Evolutionary conservation across 1,140 invertebrate species (phyloP).

Genomic region (Panulirus ornatus): DNA sequence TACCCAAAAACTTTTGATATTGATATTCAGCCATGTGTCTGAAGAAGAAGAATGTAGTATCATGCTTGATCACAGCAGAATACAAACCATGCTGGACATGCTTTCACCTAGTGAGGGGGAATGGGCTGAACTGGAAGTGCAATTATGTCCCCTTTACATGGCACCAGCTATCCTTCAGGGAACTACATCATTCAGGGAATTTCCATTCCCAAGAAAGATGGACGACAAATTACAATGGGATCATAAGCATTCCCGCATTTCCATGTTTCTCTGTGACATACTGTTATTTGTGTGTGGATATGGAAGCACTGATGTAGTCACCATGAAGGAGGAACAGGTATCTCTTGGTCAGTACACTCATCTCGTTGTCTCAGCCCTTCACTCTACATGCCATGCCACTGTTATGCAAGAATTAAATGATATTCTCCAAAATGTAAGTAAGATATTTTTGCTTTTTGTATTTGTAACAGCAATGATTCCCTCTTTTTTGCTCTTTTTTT

Average conservation of each 20-base stretch:
- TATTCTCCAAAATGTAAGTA: constrained; percentile 5
- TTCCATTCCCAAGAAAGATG: constrained; percentile 49
- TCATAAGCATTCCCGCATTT: constrained; percentile 23
- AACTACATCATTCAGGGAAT: constrained; percentile 39
- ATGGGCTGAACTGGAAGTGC: constrained; percentile 42
- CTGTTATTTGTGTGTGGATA: constrained; percentile 33
- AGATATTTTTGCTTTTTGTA: neutral
- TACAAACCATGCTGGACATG: constrained; percentile 47
- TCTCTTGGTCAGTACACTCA: constrained; percentile 57
- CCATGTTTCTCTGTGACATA: constrained; percentile 43
- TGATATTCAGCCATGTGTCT: constrained; percentile 22
- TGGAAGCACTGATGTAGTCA: neutral
- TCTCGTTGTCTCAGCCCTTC: constrained; percentile 37
- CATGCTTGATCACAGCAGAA: constrained; percentile 43
- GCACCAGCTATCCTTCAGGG: constrained; percentile 45
- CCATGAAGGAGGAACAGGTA: constrained; percentile 22
- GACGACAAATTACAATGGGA: constrained; percentile 13
- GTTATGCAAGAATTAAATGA: constrained; percentile 8
- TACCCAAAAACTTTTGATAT: neutral
- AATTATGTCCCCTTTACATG: constrained; percentile 40
- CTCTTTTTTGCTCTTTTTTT: too few species aligned
- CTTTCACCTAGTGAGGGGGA: constrained; percentile 51
- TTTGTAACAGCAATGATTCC: neutral
- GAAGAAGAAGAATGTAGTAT: constrained; percentile 39
- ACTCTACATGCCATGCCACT: constrained; percentile 41